A percentile compares a stretch with the other conserved stretches of the same genome.
phyloP scores from a whole-genome alignment of 35 echinoderm and acorn worm genomes.

The Ophioderma brevispina region DNA sequence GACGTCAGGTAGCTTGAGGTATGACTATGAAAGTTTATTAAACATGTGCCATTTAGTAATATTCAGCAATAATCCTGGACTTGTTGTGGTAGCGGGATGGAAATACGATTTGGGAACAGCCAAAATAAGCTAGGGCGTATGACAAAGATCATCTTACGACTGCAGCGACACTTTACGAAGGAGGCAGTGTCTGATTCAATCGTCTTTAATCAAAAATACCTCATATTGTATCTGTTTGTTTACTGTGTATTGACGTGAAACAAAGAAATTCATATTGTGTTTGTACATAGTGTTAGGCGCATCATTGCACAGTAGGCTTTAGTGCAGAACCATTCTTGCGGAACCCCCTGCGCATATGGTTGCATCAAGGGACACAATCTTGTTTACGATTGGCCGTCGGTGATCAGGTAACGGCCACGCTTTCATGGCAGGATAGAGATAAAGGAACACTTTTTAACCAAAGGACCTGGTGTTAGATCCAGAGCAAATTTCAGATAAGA shows the following conservation, averaged over 20 bases:
- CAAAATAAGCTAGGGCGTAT: background rate
- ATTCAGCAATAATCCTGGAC: no score
- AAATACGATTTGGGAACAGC: no score
- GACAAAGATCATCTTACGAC: background rate
- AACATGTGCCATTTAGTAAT: background rate
- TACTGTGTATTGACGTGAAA: background rate
- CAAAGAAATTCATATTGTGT: background rate
- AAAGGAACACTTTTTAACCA: conserved; percentile 54
- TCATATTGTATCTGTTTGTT: no score
- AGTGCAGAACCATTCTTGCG: background rate
- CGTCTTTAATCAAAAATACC: background rate
- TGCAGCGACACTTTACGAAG: no score
- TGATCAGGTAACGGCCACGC: background rate
- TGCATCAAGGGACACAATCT: background rate
- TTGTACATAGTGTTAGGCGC: background rate
- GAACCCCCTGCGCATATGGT: background rate
- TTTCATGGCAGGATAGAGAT: conserved; percentile 70
- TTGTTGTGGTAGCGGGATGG: no score
- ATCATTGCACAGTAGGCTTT: background rate
- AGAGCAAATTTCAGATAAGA: background rate
- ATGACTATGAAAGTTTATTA: background rate
- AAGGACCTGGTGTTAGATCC: conserved; percentile 45
- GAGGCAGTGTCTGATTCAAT: background rate
- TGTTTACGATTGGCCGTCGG: background rate
- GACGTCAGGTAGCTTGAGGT: background rate